phyloP scores from a whole-genome alignment of 2,797 vertebrate species.

The Chloroceryle amazona region DNA sequence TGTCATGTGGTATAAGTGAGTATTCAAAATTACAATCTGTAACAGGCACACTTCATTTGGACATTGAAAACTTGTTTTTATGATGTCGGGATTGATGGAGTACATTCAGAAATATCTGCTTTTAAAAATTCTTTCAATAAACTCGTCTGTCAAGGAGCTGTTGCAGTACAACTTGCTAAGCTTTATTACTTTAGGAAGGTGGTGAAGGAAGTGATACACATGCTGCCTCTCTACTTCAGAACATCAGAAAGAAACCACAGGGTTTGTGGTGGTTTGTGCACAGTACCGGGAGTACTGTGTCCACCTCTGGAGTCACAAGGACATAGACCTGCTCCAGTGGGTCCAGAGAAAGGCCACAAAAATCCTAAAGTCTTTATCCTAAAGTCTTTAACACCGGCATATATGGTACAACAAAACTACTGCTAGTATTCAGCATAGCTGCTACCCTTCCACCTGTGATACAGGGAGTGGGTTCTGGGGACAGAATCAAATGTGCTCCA shows the following conservation, averaged over 20 bases:
- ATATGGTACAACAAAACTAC: background rate
- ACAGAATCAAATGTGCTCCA: background rate
- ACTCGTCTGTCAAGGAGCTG: background rate
- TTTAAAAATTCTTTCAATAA: conserved; percentile 56
- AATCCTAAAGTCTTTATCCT: background rate
- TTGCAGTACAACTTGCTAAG: background rate
- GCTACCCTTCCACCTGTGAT: background rate
- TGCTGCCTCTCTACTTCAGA: background rate
- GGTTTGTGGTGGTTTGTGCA: too few relatives aligned
- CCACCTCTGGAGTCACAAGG: background rate
- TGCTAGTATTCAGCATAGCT: background rate
- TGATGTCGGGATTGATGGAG: background rate
- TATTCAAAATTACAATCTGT: conserved; percentile 22
- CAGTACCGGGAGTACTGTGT: background rate
- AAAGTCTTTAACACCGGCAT: background rate
- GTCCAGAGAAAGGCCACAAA: background rate
- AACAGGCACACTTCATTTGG: conserved; percentile 6
- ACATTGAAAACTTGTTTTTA: conserved; percentile 20
- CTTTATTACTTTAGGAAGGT: background rate
- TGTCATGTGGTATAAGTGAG: conserved; percentile 45
- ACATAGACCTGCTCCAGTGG: background rate
- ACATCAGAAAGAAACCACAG: background rate
- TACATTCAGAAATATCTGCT: conserved; percentile 2
- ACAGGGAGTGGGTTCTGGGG: fast-evolving
- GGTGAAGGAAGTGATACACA: fast-evolving